Evolutionary conservation across 1,140 invertebrate species (phyloP).

Genomic region (Drosophila ananassae): DNA sequence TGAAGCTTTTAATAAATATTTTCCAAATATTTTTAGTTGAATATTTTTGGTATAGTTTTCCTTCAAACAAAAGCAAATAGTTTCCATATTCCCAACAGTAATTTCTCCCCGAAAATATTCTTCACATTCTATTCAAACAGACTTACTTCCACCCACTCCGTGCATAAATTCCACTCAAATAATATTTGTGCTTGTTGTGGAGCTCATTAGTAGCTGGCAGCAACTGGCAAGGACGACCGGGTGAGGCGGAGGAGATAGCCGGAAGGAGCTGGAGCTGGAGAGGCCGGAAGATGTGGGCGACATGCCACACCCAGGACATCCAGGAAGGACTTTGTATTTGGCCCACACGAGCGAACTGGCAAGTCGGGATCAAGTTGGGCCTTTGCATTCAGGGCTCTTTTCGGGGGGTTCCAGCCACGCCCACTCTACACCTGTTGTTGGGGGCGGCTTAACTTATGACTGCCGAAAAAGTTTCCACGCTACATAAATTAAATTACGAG

Average conservation of each 20-base stretch:
- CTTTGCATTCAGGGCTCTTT: slow-evolving; percentile 52
- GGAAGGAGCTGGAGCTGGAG: slow-evolving; percentile 8
- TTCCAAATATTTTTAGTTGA: neutral
- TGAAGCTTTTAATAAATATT: too few relatives aligned
- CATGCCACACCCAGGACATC: slow-evolving; percentile 45
- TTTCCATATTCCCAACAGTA: slow-evolving; percentile 3
- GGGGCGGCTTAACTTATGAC: slow-evolving; percentile 72
- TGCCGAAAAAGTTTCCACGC: slow-evolving; percentile 74
- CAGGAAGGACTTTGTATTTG: slow-evolving; percentile 33
- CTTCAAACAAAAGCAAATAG: slow-evolving; percentile 5
- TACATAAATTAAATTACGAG: slow-evolving; percentile 78
- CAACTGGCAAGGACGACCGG: slow-evolving; percentile 48
- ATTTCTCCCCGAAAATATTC: neutral
- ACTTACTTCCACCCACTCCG: slow-evolving; percentile 24
- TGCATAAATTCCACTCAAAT: slow-evolving; percentile 76
- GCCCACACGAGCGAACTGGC: slow-evolving; percentile 39
- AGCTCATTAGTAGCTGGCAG: slow-evolving; percentile 78
- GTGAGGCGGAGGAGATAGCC: neutral
- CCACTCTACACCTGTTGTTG: slow-evolving; percentile 60
- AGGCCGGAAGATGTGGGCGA: slow-evolving; percentile 53
- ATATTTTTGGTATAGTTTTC: too few relatives aligned
- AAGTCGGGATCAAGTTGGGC: slow-evolving; percentile 43
- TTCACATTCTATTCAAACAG: slow-evolving; percentile 15
- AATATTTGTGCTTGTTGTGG: slow-evolving; percentile 78
- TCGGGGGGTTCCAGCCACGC: slow-evolving; percentile 21